Evolutionary conservation across 2,888 invertebrate species (phyloP), one percentile per base, ranked within the genome.

Genomic region (Ceramica pisi): DNA sequence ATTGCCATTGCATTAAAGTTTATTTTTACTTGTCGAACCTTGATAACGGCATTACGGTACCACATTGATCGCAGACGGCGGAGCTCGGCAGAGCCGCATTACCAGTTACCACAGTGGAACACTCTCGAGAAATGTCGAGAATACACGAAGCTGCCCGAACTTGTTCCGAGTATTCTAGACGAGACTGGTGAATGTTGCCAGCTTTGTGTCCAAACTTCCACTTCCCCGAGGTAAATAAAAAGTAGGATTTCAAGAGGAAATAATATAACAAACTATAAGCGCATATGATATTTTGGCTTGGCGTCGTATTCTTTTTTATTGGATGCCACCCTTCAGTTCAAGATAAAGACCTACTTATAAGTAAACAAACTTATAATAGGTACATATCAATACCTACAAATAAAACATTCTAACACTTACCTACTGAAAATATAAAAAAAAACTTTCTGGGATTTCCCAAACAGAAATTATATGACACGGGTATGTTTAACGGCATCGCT

Each of bases 81-180:
- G 57, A 51, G 78, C n/a, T 56, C 26, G 35, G 62, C 41, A 57
- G 44, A 38, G 38, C 65, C 44, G 21, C 21, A 38, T 57, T 57
- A 21, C 57, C 38, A 38, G 57, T 57, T 57, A 57, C 57, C 57
- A n/a, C 23, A 31, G 46, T 70, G 41, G 35, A 70, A 60, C 63
- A 64, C 48, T 31, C 66, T 77, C 60, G 72, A 82, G 57, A 59
- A 51, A 48, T 53, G 63, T 74, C 61, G 73, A 80, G 56, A 61
- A 46, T 31, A 26, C 46, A 51, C 81, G 81, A 86, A 62, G 65
- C 55, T 50, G 16, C 61, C 35, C 72, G 83, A 82, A 75, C 73
- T 44, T 16, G 78, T 83, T 59, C 74, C 66, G 83, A 85, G 48
- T 75, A 31, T 77, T 82, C 74, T 75, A 75, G 78, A 72, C 56